Base-by-base conservation (phyloP, 2,888 invertebrate genomes). In the Nemapogon koenigi region DNA sequence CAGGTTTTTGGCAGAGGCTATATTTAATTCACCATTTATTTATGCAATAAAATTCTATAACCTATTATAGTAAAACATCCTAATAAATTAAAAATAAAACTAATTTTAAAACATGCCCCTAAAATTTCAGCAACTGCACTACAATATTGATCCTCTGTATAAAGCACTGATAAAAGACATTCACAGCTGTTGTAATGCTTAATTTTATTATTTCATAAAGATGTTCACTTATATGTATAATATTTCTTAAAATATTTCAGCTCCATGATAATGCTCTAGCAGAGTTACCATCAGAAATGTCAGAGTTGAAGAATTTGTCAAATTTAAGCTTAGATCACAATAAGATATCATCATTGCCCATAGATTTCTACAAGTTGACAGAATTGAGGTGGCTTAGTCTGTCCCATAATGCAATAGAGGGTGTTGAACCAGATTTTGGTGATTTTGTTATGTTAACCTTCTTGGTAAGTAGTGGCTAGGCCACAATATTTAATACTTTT, bases 211-310 rank as follows among this genome's bases (percentile, higher is more conserved):
- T 39, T 27, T n/a, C n/a, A n/a, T n/a, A n/a, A n/a, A n/a, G n/a
- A n/a, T n/a, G n/a, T n/a, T n/a, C n/a, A n/a, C n/a, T n/a, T n/a
- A n/a, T n/a, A n/a, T n/a, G n/a, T n/a, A n/a, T n/a, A n/a, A n/a
- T n/a, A n/a, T n/a, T n/a, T n/a, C n/a, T n/a, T 39, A 30, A 37
- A 14, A 2, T 15, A 37, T 58, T 64, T 30, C 61, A 94, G 93
- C 76, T 94, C 35, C 91, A 94, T 68, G 90, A 93, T 63, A 95
- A 96, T 78, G 84, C 85, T 32, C 63, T 96, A 53, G 80, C 81
- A 46, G 70, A 67, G 35, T 62, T 95, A 44, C 94, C 95, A 4
- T 57, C 82, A 22, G 87, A 90, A 66, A 81, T 95, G 52, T 88
- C 89, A 29, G 80, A 81, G 43, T 72, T 95, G 50, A 83, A 75